These are phyloP conservation scores for Nemoura dubitans DNA, from an alignment of 2,888 invertebrate genomes.

Conservation along the genomic window DNA sequence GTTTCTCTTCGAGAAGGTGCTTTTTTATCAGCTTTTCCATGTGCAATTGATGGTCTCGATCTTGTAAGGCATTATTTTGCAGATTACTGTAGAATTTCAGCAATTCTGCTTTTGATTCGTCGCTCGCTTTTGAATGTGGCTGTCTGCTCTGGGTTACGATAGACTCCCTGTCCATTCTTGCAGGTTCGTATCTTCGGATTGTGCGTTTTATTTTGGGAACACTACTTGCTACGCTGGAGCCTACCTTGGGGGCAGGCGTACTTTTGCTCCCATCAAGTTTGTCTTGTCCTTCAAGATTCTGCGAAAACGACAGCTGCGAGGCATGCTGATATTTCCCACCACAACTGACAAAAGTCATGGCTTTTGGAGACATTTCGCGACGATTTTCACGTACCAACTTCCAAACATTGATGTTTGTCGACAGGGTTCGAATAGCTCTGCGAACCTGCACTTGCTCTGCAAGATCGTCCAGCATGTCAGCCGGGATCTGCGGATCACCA, in stretches of 20 bases:
- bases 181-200: not conserved
- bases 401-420: not conserved
- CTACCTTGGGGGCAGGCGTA: not conserved
- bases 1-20: not conserved
- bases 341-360: not conserved
- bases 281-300: not conserved
- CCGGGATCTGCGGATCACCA: too few species aligned
- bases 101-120: not conserved
- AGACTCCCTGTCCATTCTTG: not conserved
- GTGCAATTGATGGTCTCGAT: not conserved
- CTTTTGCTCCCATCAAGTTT: not conserved
- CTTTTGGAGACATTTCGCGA: not conserved
- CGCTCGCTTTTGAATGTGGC: not conserved
- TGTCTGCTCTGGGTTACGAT: not conserved
- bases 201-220: not conserved
- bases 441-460: not conserved
- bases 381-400: not conserved
- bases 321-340: not conserved
- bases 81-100: not conserved
- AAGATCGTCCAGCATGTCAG: not conserved
- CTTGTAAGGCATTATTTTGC: not conserved
- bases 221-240: not conserved
- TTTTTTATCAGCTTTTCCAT: not conserved
- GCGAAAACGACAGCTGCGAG: not conserved
- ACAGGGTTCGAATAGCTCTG: not conserved